phyloP scores from a whole-genome alignment of 2,888 invertebrate genomes.

The Aproaerema taeniolella region DNA sequence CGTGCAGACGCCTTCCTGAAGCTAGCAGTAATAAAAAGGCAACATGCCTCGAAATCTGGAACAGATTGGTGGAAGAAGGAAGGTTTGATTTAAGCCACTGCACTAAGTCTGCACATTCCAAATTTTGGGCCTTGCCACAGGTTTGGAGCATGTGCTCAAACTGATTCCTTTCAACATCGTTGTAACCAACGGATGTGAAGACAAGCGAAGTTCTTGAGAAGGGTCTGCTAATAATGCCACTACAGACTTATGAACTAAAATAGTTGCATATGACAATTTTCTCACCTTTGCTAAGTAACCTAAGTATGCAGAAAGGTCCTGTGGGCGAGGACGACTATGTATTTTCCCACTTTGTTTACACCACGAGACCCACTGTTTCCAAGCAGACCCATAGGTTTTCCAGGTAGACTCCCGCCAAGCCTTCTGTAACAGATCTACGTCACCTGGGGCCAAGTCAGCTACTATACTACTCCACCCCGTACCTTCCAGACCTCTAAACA shows the following conservation, averaged over 20 bases:
- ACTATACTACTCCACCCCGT: not conserved
- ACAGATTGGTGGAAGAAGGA: slow-evolving; percentile 7
- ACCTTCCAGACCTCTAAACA: slow-evolving; percentile 16
- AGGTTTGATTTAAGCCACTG: slow-evolving; percentile 7
- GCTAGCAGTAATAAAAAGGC: slow-evolving; percentile 12
- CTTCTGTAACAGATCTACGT: slow-evolving; percentile 1
- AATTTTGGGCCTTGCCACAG: not conserved
- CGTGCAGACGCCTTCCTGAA: slow-evolving; percentile 14
- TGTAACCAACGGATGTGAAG: not conserved
- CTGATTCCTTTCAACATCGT: slow-evolving; percentile 1
- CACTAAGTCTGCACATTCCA: slow-evolving; percentile 13
- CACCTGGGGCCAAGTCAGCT: not conserved
- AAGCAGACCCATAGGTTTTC: not conserved
- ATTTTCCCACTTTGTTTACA: slow-evolving; percentile 10
- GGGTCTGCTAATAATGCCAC: not conserved
- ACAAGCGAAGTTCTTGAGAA: not conserved
- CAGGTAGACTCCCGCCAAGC: not conserved
- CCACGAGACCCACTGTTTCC: not conserved
- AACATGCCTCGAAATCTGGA: slow-evolving; percentile 16
- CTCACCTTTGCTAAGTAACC: not conserved
- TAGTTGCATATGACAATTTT: slow-evolving; percentile 3
- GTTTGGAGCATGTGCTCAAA: not conserved
- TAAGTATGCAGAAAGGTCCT: not conserved
- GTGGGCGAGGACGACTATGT: slow-evolving; percentile 17
- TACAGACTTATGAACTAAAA: slow-evolving; percentile 6